Evolutionary conservation across 1,140 invertebrate species (phyloP).

Genomic region (Anadara kagoshimensis): DNA sequence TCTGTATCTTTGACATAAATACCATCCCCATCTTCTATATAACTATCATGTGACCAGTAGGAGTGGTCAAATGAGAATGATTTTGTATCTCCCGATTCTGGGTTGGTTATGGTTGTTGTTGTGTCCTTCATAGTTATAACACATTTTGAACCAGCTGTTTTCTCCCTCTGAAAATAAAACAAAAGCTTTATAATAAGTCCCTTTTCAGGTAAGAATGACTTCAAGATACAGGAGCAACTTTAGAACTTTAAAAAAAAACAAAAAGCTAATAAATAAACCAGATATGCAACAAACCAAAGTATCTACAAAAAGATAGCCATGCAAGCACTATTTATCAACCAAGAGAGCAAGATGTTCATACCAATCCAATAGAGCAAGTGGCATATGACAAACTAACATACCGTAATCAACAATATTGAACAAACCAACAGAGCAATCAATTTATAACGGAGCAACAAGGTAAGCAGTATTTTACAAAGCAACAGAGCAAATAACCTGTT

Average conservation of each 20-base stretch:
- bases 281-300: too few relatives aligned
- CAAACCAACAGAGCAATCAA: neutral
- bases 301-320: too few relatives aligned
- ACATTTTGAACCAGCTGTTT: conserved; percentile 74
- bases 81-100: conserved; percentile 71
- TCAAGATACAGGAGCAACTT: too few relatives aligned
- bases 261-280: too few relatives aligned
- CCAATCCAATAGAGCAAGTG: too few relatives aligned
- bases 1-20: conserved; percentile 69
- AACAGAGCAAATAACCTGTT: neutral
- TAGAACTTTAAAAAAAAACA: too few relatives aligned
- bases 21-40: conserved; percentile 74
- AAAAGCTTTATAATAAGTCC: neutral
- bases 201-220: too few relatives aligned
- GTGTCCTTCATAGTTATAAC: conserved; percentile 77
- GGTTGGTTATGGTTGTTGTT: conserved; percentile 75
- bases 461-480: neutral
- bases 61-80: conserved; percentile 78
- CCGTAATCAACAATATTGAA: neutral
- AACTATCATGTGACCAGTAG: conserved; percentile 81
- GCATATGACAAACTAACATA: neutral
- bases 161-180: conserved; percentile 75
- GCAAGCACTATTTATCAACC: too few relatives aligned
- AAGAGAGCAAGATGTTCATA: too few relatives aligned
- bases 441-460: too few relatives aligned